These are phyloP conservation scores for Heteromyza rotundicornis DNA, from an alignment of 2,888 invertebrate species.

Conservation along the genomic window DNA sequence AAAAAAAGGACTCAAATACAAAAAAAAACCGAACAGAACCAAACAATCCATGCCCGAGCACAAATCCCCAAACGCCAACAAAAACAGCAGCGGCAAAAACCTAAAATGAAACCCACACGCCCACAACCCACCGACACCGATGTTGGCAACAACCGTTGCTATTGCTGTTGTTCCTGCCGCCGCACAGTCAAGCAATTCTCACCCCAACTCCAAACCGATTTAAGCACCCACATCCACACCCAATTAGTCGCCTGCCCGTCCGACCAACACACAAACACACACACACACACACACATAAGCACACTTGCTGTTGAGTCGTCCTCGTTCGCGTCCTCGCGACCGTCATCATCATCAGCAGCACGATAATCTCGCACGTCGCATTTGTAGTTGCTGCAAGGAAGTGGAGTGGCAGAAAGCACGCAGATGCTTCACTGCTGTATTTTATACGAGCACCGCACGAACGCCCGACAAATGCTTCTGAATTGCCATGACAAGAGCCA, in stretches of 20 bases:
- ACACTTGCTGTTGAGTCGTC: not conserved
- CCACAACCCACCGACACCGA: slow-evolving; percentile 8
- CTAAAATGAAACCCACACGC: slow-evolving; percentile 11
- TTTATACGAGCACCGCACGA: slow-evolving; percentile 32
- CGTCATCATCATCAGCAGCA: slow-evolving; percentile 41
- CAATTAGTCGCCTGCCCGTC: slow-evolving; percentile 56
- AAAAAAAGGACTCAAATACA: slow-evolving; percentile 43
- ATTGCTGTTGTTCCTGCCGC: too few species aligned
- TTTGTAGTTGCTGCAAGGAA: slow-evolving; percentile 46
- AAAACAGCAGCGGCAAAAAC: slow-evolving; percentile 20
- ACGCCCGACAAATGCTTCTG: slow-evolving; percentile 58
- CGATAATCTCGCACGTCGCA: slow-evolving; percentile 56
- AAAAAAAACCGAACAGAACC: slow-evolving; percentile 29
- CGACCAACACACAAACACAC: slow-evolving; percentile 14
- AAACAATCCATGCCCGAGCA: slow-evolving; percentile 44
- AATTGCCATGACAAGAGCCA: slow-evolving; percentile 53
- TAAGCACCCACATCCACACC: slow-evolving; percentile 57
- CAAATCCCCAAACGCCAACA: slow-evolving; percentile 27
- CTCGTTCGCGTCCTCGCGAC: not conserved
- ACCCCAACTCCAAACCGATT: slow-evolving; percentile 50
- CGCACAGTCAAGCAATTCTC: slow-evolving; percentile 41
- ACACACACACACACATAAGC: slow-evolving; percentile 8
- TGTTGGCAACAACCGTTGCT: slow-evolving; percentile 21
- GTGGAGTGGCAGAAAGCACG: slow-evolving; percentile 24
- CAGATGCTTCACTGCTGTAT: slow-evolving; percentile 26